Percentiles rank a stretch among this genome's conserved stretches.
phyloP scores from a whole-genome alignment of 2,113 vertebrate species.

The Cryptotis parvus region DNA sequence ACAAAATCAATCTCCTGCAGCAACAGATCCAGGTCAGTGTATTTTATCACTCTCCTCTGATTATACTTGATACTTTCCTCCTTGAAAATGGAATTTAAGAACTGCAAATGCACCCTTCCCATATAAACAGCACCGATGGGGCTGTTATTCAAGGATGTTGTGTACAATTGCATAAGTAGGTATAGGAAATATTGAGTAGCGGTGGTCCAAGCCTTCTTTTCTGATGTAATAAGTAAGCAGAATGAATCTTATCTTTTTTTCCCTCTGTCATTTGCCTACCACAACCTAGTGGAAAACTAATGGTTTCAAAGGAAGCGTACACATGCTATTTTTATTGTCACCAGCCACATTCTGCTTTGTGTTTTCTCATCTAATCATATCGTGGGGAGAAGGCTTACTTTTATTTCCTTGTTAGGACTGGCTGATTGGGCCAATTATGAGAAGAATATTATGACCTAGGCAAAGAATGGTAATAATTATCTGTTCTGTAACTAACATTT shows the following conservation, averaged over 20 bases:
- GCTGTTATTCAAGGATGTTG: slow-evolving; percentile 55
- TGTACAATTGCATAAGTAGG: slow-evolving; percentile 59
- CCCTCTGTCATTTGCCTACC: slow-evolving; percentile 37
- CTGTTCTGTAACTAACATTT: slow-evolving; percentile 58
- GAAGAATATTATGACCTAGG: slow-evolving; percentile 39
- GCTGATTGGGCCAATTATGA: slow-evolving; percentile 37
- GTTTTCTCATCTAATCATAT: slow-evolving; percentile 15
- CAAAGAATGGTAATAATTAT: slow-evolving; percentile 23
- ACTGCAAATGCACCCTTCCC: slow-evolving; percentile 69
- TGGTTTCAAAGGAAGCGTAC: slow-evolving; percentile 45
- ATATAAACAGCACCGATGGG: slow-evolving; percentile 68
- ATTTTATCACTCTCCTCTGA: slow-evolving; percentile 87
- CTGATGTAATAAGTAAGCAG: slow-evolving; percentile 4
- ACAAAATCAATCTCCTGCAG: slow-evolving; percentile 99
- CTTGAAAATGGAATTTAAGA: slow-evolving; percentile 81
- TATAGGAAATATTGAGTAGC: slow-evolving; percentile 25
- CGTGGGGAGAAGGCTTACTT: slow-evolving; percentile 7
- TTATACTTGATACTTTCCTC: slow-evolving; percentile 80
- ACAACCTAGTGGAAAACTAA: background rate
- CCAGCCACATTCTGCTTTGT: slow-evolving; percentile 44
- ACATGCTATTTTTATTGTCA: slow-evolving; percentile 14
- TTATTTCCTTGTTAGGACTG: slow-evolving; percentile 46
- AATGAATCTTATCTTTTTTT: background rate
- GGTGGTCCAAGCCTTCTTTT: slow-evolving; percentile 40
- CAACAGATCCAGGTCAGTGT: slow-evolving; percentile 99